Conservation (phyloP, 2,888 invertebrate species). For the Mythimna loreyi region DNA sequence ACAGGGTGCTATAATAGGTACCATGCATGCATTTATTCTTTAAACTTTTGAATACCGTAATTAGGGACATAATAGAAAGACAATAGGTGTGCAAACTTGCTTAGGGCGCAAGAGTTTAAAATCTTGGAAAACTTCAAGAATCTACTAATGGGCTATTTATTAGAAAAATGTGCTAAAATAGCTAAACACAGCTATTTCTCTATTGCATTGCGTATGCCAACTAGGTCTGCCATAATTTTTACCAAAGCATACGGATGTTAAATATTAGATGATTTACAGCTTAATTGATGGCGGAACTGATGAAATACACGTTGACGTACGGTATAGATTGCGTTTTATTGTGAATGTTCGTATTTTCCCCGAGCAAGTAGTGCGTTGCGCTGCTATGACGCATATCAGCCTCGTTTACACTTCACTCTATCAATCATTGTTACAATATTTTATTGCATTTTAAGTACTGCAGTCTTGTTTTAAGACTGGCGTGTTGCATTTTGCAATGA, state of each 20-base stretch:
- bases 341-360: conserved; percentile 44
- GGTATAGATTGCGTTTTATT: conserved; percentile 39
- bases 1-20: no score
- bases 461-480: conserved; percentile 2
- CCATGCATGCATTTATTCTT: no score
- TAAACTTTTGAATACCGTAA: no score
- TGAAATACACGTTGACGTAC: conserved; percentile 46
- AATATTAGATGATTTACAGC: conserved; percentile 30
- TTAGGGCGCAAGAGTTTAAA: no score
- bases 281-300: conserved; percentile 38
- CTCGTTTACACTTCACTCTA: conserved; percentile 40
- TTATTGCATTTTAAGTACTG: conserved; percentile 3
- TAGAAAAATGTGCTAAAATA: not conserved
- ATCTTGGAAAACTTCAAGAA: no score
- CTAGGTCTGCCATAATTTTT: conserved; percentile 5
- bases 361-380: conserved; percentile 35
- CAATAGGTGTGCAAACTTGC: no score
- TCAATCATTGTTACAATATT: conserved; percentile 29
- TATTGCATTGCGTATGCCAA: not conserved
- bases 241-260: conserved; percentile 5
- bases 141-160: no score
- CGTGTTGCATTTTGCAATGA: not conserved
- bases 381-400: conserved; percentile 43
- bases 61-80: no score
- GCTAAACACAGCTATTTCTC: not conserved